Conservation (phyloP, 92 coral and sea anemone genomes). For the Epizoanthus ramosus region DNA sequence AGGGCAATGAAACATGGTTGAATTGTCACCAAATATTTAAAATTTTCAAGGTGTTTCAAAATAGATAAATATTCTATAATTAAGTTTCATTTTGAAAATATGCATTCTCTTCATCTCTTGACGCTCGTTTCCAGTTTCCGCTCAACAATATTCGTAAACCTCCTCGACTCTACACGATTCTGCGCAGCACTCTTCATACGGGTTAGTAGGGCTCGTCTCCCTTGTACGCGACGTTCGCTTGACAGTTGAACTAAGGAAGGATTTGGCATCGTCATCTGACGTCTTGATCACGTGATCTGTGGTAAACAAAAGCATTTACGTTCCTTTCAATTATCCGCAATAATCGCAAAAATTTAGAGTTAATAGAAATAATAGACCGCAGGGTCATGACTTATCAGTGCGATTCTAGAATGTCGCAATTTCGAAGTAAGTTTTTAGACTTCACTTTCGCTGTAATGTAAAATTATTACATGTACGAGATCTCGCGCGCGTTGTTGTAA, state of each 20-base stretch:
- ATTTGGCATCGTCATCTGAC: constrained; percentile 32
- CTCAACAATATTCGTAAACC: constrained; percentile 14
- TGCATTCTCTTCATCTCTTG: not conserved
- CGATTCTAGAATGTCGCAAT: too few species aligned
- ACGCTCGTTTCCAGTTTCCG: too few species aligned
- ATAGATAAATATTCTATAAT: not conserved
- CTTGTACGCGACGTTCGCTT: not conserved
- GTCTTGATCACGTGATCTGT: constrained; percentile 26
- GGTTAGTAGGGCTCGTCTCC: constrained; percentile 12
- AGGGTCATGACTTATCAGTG: too few species aligned
- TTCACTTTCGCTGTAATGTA: too few species aligned
- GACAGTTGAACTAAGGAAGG: constrained; percentile 6
- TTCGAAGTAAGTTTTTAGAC: too few species aligned
- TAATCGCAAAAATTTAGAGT: not conserved
- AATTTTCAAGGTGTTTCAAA: not conserved
- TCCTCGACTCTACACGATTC: constrained; percentile 31
- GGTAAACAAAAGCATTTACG: not conserved
- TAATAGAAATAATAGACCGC: too few species aligned
- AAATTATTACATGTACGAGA: too few species aligned
- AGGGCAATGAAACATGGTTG: too few species aligned
- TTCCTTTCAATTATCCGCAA: not conserved
- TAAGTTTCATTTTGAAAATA: constrained; percentile 14
- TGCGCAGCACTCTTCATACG: constrained; percentile 18
- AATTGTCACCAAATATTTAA: too few species aligned
- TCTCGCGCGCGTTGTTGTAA: too few species aligned